Conservation (phyloP, 2,797 vertebrate species). For the Meda fulgida region DNA sequence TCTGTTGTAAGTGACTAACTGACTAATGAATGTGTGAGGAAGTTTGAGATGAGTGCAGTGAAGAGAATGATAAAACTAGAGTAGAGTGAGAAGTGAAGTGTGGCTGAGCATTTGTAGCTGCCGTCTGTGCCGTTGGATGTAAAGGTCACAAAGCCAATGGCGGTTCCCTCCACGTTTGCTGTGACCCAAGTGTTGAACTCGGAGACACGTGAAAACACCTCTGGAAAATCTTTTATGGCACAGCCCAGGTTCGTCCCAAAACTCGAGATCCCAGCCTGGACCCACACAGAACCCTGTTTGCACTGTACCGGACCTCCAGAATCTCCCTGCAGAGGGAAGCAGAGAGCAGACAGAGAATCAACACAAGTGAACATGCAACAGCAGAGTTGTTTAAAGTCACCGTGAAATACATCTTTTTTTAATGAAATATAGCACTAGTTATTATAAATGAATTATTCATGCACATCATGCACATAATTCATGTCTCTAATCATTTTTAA, state of each 20-base stretch:
- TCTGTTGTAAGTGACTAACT: background rate
- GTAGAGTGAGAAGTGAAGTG: background rate
- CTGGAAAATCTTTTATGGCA: conserved; percentile 60
- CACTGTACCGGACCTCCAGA: conserved; percentile 76
- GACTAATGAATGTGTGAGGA: background rate
- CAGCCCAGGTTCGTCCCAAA: conserved; percentile 67
- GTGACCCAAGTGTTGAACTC: conserved; percentile 69
- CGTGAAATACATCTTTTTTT: background rate
- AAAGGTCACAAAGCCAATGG: conserved; percentile 61
- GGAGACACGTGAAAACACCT: conserved; percentile 71
- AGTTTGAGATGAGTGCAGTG: background rate
- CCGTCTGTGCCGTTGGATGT: conserved; percentile 56
- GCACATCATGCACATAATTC: background rate
- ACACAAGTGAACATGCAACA: no score
- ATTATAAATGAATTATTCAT: background rate
- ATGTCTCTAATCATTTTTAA: background rate
- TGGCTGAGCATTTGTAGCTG: conserved; percentile 58
- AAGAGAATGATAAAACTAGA: conserved; percentile 22
- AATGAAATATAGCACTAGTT: background rate
- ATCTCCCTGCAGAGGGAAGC: conserved; percentile 76
- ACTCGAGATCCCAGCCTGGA: conserved; percentile 72
- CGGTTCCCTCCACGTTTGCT: conserved; percentile 11
- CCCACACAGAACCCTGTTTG: conserved; percentile 67
- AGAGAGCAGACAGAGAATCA: conserved; percentile 25
- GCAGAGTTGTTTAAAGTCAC: background rate